Evolutionary conservation across 2,797 vertebrate genomes (phyloP), one percentile per base, ranked within the genome.

Genomic region (Poecilia velifera): DNA sequence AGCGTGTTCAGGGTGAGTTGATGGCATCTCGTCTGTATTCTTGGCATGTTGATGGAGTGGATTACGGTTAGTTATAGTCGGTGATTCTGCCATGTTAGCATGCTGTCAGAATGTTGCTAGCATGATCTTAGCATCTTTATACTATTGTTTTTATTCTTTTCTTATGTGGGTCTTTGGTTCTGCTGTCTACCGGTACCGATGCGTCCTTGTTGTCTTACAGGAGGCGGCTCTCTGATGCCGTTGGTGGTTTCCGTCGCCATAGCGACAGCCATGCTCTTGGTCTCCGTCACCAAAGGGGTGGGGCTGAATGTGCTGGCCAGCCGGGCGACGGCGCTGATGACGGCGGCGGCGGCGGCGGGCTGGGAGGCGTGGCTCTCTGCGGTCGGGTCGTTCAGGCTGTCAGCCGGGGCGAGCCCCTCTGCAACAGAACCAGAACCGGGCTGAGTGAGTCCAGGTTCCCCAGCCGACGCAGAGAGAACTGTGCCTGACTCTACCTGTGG

Each of bases 311-410:
- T 94, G 4, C 96, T 91, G 14, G 97, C 97, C 36, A 98, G 86
- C 39, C 98, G 91, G 1, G 93, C 96, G 78, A 96, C 97, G 3
- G 96, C 95, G 77, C 94, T 96, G 68, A 96, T 95, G 36, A 68
- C 36, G 70, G 96, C 96, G 0, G 96, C 36, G 70, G 96, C 96
- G 0, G 96, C 94, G 0, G 97, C 94, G 83, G 97, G 95, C 78
- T 98, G 97, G 87, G 97, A 97, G 16, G 97, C 97, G 22, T 98
- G 98, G 91, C 96, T 96, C 89, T 98, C 97, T 0, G 96, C 97
- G 14, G 96, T 92, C 0, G 97, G 97, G 84, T 98, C 97, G 4
- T 98, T 98, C 84, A 98, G 97, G 92, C 97, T 98, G 91, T 98
- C 97, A 0, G 97, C 97, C 0, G 97, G 97, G 28, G 97, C 97